Evolutionary conservation across 2,113 vertebrate genomes (phyloP).

Genomic region (Corythoichthys haematopterus): DNA sequence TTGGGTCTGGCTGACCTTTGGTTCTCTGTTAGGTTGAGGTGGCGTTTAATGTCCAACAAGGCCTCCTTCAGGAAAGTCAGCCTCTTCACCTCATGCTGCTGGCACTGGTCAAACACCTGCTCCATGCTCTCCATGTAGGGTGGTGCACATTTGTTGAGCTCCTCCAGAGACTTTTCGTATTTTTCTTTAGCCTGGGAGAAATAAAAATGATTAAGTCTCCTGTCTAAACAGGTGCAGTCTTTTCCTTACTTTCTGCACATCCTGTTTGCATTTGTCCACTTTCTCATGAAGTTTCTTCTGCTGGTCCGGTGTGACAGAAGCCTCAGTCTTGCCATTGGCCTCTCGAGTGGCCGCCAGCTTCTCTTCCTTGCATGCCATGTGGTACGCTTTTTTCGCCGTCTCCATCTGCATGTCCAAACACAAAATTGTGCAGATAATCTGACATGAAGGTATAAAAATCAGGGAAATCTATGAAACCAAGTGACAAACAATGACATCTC

Average conservation of each 20-base stretch:
- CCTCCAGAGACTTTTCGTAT: constrained; percentile 94
- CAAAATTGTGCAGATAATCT: neutral
- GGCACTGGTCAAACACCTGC: constrained; percentile 96
- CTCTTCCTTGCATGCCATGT: constrained; percentile 97
- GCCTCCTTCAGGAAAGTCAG: constrained; percentile 96
- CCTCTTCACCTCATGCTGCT: constrained; percentile 95
- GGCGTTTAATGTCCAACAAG: constrained; percentile 92
- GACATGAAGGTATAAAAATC: neutral
- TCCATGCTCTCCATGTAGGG: constrained; percentile 97
- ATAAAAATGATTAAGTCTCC: constrained; percentile 7
- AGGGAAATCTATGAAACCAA: neutral
- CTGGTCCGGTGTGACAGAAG: constrained; percentile 87
- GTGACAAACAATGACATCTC: constrained; percentile 14
- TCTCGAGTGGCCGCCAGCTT: constrained; percentile 86
- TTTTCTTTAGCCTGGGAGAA: constrained; percentile 87
- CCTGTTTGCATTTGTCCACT: constrained; percentile 96
- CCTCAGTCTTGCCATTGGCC: constrained; percentile 89
- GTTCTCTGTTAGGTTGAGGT: constrained; percentile 92
- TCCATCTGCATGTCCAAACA: constrained; percentile 78
- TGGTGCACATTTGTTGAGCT: constrained; percentile 87
- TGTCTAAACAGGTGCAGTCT: neutral
- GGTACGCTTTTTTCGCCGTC: constrained; percentile 90
- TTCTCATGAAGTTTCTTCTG: constrained; percentile 98
- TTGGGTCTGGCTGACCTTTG: constrained; percentile 73
- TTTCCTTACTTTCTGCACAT: constrained; percentile 81